phyloP scores from a whole-genome alignment of 2,797 vertebrate species.

The Sciurus vulgaris region DNA sequence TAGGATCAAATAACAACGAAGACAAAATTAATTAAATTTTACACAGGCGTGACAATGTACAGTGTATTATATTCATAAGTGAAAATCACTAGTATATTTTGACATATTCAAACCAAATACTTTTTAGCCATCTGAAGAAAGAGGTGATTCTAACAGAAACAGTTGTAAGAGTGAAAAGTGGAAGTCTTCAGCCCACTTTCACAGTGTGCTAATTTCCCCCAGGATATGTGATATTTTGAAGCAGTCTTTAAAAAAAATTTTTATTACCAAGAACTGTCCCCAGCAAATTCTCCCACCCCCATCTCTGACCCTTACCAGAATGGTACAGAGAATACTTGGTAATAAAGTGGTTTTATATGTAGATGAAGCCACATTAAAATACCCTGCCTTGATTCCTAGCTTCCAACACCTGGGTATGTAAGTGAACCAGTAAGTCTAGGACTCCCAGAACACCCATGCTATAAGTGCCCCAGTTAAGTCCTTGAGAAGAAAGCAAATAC shows the following conservation, averaged over 20 bases:
- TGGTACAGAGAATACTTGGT: conserved; percentile 6
- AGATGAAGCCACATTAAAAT: background rate
- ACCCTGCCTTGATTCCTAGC: background rate
- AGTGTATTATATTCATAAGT: conserved; percentile 19
- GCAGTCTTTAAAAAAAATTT: conserved; percentile 51
- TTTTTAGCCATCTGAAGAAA: conserved; percentile 43
- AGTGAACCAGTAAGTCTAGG: conserved; percentile 38
- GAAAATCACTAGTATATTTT: conserved; percentile 51
- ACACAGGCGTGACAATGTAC: background rate
- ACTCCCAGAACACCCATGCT: conserved; percentile 70
- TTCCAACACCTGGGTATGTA: conserved; percentile 44
- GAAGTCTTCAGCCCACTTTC: conserved; percentile 45
- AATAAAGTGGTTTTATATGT: background rate
- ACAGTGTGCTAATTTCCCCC: background rate
- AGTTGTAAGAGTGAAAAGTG: conserved; percentile 25
- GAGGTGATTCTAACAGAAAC: background rate
- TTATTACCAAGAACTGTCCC: conserved; percentile 38
- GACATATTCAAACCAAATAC: conserved; percentile 37
- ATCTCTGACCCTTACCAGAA: background rate
- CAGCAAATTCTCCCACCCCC: background rate
- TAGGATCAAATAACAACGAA: conserved; percentile 8
- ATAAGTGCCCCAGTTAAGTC: conserved; percentile 70
- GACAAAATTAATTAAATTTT: conserved; percentile 46
- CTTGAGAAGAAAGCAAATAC: conserved; percentile 68
- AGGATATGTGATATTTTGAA: conserved; percentile 37